Evolutionary conservation across 2,888 invertebrate genomes (phyloP), one percentile per base, ranked within the genome.

Genomic region (Mycalesis mineus): DNA sequence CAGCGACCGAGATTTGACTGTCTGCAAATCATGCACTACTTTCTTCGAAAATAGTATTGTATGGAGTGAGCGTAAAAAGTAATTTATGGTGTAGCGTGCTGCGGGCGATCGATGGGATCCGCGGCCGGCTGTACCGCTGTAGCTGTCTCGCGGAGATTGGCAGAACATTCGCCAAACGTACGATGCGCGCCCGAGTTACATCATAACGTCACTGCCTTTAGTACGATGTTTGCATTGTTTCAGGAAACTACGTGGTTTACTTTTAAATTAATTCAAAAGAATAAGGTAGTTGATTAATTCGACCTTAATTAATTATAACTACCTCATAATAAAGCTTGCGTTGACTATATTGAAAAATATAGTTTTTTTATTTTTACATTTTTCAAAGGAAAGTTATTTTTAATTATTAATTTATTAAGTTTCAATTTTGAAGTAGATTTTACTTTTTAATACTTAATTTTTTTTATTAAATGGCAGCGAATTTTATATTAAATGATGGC

Each of bases 81-180:
- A 82, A 85, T 82, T 84, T 82, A 87, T 86, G 74, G 82, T 66
- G 69, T 74, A 64, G 87, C 88, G 88, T 88, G 88, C 74, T 71
- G 74, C 60, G 67, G 63, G 64, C 77, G 79, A 88, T 88, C 88
- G 87, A 88, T 88, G 77, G 71, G 64, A 71, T 71, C 69, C 70
- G 69, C 70, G 71, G 74, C 13, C 73, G n/a, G n/a, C n/a, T 22
- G 22, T 22, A 22, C 22, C 22, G 22, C 22, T 22, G 72, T 71
- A 65, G 71, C 69, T 73, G 74, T 72, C 78, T 74, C 78, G 77
- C 81, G 80, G 83, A 85, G 84, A 84, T 81, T 81, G 78, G 84
- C 68, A 69, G 68, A 67, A 66, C 80, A 82, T 83, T 83, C 75
- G 78, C 77, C 77, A 71, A 82, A 78, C 69, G 73, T 77, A 64